These are phyloP conservation scores for Aythya baeri DNA, from an alignment of 2,113 vertebrate genomes.

Conservation along the genomic window DNA sequence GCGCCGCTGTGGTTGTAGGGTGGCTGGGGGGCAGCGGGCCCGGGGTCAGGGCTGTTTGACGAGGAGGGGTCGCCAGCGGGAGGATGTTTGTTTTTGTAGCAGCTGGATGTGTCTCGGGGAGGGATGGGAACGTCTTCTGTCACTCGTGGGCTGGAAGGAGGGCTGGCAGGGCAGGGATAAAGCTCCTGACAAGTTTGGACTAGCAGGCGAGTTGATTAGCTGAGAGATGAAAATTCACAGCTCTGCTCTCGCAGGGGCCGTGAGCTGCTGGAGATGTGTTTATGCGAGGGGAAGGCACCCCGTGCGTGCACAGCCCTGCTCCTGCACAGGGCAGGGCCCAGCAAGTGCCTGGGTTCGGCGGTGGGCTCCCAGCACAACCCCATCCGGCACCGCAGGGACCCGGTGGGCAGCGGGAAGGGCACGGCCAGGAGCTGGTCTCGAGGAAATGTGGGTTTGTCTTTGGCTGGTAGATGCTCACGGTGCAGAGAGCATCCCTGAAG, in stretches of 20 bases:
- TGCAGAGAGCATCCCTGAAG: neutral
- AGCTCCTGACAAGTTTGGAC: constrained; percentile 78
- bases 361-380: accelerated
- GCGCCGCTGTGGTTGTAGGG: constrained; percentile 15
- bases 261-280: constrained; percentile 56
- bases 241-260: constrained; percentile 37
- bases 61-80: constrained; percentile 32
- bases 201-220: constrained; percentile 76
- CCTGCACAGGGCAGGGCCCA: neutral
- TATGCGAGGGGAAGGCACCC: constrained; percentile 1
- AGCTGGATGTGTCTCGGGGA: constrained; percentile 52
- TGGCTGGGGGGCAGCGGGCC: neutral
- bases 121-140: constrained; percentile 71
- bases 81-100: constrained; percentile 73
- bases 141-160: constrained; percentile 59
- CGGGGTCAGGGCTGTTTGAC: constrained; percentile 55
- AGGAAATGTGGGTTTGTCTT: too few relatives aligned
- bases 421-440: neutral
- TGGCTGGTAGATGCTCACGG: neutral
- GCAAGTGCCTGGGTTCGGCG: accelerated
- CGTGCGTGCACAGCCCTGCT: neutral
- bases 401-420: neutral
- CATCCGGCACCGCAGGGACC: too few relatives aligned
- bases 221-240: constrained; percentile 78
- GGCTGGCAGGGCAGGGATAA: constrained; percentile 69